Evolutionary conservation across 2,113 vertebrate genomes (phyloP).

Genomic region (Xiphophorus maculatus): DNA sequence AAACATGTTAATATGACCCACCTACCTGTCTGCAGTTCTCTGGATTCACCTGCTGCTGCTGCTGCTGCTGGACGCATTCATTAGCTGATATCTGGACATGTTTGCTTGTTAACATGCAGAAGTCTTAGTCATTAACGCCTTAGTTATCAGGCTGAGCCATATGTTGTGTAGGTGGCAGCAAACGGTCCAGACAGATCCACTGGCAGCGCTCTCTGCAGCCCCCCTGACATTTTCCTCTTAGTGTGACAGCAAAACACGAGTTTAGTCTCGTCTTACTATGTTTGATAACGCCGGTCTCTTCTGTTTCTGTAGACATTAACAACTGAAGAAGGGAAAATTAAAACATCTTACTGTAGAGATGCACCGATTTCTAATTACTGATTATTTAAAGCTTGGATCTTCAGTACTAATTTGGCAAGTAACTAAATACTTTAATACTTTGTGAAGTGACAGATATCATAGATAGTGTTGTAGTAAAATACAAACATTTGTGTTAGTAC

Average conservation of each 20-base stretch:
- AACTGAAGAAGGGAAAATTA: no score
- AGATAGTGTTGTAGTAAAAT: no score
- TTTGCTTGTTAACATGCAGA: conserved; percentile 38
- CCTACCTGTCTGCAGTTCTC: neutral
- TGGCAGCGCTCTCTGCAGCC: conserved; percentile 31
- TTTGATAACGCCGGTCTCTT: conserved; percentile 23
- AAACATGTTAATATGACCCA: conserved; percentile 17
- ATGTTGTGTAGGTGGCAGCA: conserved; percentile 52
- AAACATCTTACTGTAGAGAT: no score
- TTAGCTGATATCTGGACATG: conserved; percentile 52
- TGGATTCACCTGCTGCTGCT: conserved; percentile 8
- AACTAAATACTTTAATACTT: no score
- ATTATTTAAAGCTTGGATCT: no score
- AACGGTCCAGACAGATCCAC: conserved; percentile 36
- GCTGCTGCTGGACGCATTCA: conserved; percentile 20
- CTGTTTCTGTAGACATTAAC: neutral
- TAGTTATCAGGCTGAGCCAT: conserved; percentile 50
- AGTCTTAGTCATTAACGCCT: conserved; percentile 21
- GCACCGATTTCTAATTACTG: no score
- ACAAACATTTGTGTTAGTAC: no score
- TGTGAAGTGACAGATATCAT: no score
- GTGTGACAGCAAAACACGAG: conserved; percentile 7
- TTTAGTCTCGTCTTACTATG: conserved; percentile 34
- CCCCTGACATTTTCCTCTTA: neutral
- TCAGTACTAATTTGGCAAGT: no score